Evolutionary conservation across 2,888 invertebrate species (phyloP), one percentile per base, ranked within the genome.

Genomic region (Smittia aterrima): DNA sequence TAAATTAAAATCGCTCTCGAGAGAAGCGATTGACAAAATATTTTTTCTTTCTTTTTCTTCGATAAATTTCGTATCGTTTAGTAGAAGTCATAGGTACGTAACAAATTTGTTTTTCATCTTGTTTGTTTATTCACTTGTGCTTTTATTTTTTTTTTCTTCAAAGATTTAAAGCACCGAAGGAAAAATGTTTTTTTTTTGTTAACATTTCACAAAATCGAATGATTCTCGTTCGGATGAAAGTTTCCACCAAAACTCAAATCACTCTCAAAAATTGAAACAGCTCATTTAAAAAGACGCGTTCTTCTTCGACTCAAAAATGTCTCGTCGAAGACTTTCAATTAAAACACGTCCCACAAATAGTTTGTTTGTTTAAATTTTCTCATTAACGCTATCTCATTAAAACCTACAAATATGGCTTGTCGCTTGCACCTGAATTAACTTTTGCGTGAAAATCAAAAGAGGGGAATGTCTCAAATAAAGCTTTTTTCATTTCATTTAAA

Each of bases 331-430:
- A 70, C 25, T 53, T 70, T 70, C 68, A 70, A 16, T 70, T 40
- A 24, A 53, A 70, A 70, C 68, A 70, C 68, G 68, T 47, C 68
- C 24, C n/a, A 70, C 68, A 70, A 70, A 70, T 70, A 47, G 25
- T 25, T 64, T 47, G 53, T 66, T 16, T 66, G n/a, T 66, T 27
- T 32, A 32, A 32, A 9, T 32, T n/a, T 67, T 20, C 9, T 25
- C 41, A 16, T 67, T 27, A 41, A 67, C 18, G 32, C 22, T 58
- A 58, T 58, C n/a, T 58, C 22, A n/a, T 20, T 58, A 66, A 66
- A 62, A 27, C 32, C 16, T 32, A 32, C 24, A 32, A 27, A 27
- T 62, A 18, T 24, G 32, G 25, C 25, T 62, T 58, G 2, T 47
- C 16, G 47, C 16, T 47, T 47, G 47, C 47, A 47, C 47, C 47